These are phyloP conservation scores for Sarcophaga carnaria DNA, from an alignment of 2,888 invertebrate genomes.

Conservation along the genomic window DNA sequence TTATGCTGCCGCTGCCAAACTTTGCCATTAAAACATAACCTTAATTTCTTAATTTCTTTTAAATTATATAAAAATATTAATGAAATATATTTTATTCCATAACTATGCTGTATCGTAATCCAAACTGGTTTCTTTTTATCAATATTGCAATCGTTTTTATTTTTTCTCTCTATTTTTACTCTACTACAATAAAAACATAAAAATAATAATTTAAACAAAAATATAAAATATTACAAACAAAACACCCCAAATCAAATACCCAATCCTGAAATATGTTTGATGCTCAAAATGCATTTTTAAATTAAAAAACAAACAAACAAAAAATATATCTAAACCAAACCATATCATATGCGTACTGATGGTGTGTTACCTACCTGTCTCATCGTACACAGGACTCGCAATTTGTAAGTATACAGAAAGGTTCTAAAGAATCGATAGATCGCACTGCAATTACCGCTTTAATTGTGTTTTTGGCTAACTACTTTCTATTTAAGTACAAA, in stretches of 20 bases:
- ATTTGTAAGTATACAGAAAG: slow-evolving; percentile 78
- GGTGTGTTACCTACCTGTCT: slow-evolving; percentile 37
- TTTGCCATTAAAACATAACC: no score
- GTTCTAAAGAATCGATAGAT: slow-evolving; percentile 68
- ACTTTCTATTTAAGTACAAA: background rate
- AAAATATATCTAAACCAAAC: slow-evolving; percentile 28
- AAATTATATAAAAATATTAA: slow-evolving; percentile 7
- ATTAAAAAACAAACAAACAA: slow-evolving; percentile 5
- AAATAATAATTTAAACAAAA: slow-evolving; percentile 30
- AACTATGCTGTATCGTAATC: slow-evolving; percentile 34
- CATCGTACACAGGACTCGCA: slow-evolving; percentile 75
- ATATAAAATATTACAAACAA: slow-evolving; percentile 17
- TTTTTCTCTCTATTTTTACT: slow-evolving; percentile 27
- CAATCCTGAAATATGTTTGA: slow-evolving; percentile 15
- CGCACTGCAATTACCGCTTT: slow-evolving; percentile 72
- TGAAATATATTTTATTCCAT: slow-evolving; percentile 12
- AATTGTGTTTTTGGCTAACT: slow-evolving; percentile 39
- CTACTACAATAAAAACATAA: slow-evolving; percentile 28
- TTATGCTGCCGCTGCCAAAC: slow-evolving; percentile 43
- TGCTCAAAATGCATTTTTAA: slow-evolving; percentile 23
- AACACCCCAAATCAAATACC: slow-evolving; percentile 32
- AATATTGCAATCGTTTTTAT: slow-evolving; percentile 39
- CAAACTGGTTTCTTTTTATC: slow-evolving; percentile 41
- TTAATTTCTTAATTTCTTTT: no score
- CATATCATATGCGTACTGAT: slow-evolving; percentile 26